phyloP scores from a whole-genome alignment of 2,888 invertebrate species.

The Leistus spinibarbis region DNA sequence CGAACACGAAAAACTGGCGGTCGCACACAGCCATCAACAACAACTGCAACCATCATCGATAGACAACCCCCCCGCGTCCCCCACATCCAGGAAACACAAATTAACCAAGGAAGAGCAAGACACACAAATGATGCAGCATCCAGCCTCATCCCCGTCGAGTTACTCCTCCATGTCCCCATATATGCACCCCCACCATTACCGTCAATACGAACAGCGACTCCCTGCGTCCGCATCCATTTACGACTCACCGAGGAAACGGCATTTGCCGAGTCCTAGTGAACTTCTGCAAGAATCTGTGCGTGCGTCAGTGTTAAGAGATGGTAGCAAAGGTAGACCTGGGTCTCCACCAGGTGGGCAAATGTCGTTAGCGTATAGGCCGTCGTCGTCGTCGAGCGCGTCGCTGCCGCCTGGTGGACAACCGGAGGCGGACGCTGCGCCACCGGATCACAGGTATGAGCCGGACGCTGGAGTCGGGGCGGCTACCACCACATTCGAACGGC shows the following conservation, averaged over 20 bases:
- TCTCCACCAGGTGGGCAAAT: slow-evolving; percentile 56
- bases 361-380: slow-evolving; percentile 56
- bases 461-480: slow-evolving; percentile 57
- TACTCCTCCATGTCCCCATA: slow-evolving; percentile 61
- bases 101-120: slow-evolving; percentile 49
- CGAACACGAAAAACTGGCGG: slow-evolving; percentile 72
- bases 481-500: slow-evolving; percentile 58
- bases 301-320: slow-evolving; percentile 72
- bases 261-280: slow-evolving; percentile 63
- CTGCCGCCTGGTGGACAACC: slow-evolving; percentile 59
- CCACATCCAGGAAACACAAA: slow-evolving; percentile 52
- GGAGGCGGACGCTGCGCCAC: slow-evolving; percentile 62
- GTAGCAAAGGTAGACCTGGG: slow-evolving; percentile 61
- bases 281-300: slow-evolving; percentile 67
- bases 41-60: slow-evolving; percentile 54
- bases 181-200: slow-evolving; percentile 56
- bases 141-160: slow-evolving; percentile 53
- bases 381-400: slow-evolving; percentile 58
- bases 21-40: slow-evolving; percentile 61
- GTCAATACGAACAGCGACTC: slow-evolving; percentile 55
- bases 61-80: slow-evolving; percentile 58
- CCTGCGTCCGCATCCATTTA: slow-evolving; percentile 55
- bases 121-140: slow-evolving; percentile 49
- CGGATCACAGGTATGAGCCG: slow-evolving; percentile 62
- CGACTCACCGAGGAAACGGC: slow-evolving; percentile 62